Percentiles rank a stretch among this genome's conserved stretches.
phyloP scores from a whole-genome alignment of 2,888 invertebrate species.

The Venustoraphidia nigricollis region DNA sequence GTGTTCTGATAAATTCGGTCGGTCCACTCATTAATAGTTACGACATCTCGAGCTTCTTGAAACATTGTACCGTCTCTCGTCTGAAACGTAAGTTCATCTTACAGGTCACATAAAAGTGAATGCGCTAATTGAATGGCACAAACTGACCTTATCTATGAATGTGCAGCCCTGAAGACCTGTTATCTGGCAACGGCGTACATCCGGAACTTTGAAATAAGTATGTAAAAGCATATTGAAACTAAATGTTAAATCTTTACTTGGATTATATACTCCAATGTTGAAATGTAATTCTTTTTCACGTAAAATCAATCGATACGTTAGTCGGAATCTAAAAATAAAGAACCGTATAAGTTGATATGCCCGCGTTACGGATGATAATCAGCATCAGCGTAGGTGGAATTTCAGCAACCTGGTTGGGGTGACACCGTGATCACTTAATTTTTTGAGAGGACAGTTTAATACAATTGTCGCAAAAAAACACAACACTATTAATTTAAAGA shows the following conservation, averaged over 20 bases:
- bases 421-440: no score
- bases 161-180: constrained; percentile 77
- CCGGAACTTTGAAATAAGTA: constrained; percentile 92
- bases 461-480: no score
- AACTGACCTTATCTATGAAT: constrained; percentile 45
- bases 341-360: constrained; percentile 1
- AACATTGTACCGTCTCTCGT: constrained; percentile 73
- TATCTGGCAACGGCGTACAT: constrained; percentile 81
- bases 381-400: no score
- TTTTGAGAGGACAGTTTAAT: no score
- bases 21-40: constrained; percentile 83
- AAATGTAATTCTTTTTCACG: constrained; percentile 85
- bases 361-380: no score
- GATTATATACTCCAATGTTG: constrained; percentile 87
- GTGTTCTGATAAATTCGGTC: constrained; percentile 89
- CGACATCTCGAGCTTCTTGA: constrained; percentile 81
- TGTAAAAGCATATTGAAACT: constrained; percentile 86
- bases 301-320: constrained; percentile 82
- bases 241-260: constrained; percentile 79
- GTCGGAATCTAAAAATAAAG: constrained; percentile 51
- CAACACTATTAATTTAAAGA: no score
- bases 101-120: background rate
- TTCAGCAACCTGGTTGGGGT: no score
- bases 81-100: constrained; percentile 26
- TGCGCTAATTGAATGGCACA: background rate